Base-by-base conservation (phyloP, 1,140 invertebrate genomes). In the Proales similis region DNA sequence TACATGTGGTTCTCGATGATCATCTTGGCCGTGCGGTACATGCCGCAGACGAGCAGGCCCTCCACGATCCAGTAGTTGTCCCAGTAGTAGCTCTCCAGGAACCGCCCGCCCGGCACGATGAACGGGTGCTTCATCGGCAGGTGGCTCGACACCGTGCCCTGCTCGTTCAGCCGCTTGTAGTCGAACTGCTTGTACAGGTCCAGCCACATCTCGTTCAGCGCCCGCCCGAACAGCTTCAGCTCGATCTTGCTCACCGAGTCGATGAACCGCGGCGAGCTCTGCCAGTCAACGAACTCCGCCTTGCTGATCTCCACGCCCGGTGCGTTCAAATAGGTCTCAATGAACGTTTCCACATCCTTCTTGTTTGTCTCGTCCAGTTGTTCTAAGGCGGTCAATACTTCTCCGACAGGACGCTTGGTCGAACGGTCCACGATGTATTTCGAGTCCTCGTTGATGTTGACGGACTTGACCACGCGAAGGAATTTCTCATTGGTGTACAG, bases 21-120 rank as follows among this genome's bases (percentile, higher is more conserved):
- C 2, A 86, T 86, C 48, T 75, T 80, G 0, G 84, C 87, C 0
- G 88, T 91, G 17, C 80, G 66, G 1, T 72, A 69, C 88, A 92
- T 92, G 69, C 87, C 86, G 0, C 85, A 88, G 2, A 85, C 72
- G 0, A 93, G 71, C 0, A 92, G 75, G 0, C 89, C 89, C 64
- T 85, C 83, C 38, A 92, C 78, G 32, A 90, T 90, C 89, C 89
- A 93, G 71, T 88, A 93, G 0, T 88, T 88, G 69, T 93, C 89
- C 89, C 90, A 93, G 72, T 93, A 93, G 72, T 92, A 94, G 70
- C 91, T 71, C 11, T 88, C 83, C 42, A 77, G 70, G 72, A 94
- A 95, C 49, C 90, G 77, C 4, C 90, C 90, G 27, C 91, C 90
- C 17, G 90, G 90, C 0, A 93, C 85, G 64, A 95, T 90, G 6